A percentile compares a stretch with the other conserved stretches of the same genome.
These are phyloP conservation scores for Podarcis lilfordi DNA, from an alignment of 2,797 vertebrate species.

Conservation along the genomic window DNA sequence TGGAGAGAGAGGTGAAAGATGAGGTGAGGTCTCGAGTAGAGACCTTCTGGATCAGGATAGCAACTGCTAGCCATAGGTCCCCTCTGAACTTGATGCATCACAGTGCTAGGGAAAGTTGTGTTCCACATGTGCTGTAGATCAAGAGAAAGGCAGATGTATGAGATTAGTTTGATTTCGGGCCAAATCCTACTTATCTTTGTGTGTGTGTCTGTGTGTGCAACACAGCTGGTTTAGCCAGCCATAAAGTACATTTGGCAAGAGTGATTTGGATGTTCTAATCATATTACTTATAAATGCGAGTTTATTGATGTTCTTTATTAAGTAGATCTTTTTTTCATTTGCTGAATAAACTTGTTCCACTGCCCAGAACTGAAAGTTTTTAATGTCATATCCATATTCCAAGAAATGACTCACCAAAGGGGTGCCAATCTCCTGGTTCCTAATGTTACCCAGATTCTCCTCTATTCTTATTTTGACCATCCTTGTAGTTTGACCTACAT, in stretches of 20 bases:
- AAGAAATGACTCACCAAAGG: too few relatives aligned
- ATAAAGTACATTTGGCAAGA: slow-evolving; percentile 54
- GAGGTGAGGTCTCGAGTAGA: background rate
- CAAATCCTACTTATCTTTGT: slow-evolving; percentile 59
- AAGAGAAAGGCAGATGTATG: slow-evolving; percentile 37
- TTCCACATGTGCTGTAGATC: slow-evolving; percentile 12
- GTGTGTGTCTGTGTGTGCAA: slow-evolving; percentile 44
- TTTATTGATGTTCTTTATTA: slow-evolving; percentile 3
- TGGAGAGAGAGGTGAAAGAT: background rate
- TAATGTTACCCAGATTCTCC: too few relatives aligned
- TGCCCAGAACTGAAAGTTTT: too few relatives aligned
- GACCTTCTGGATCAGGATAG: background rate
- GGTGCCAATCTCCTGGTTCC: too few relatives aligned
- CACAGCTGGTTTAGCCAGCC: slow-evolving; percentile 56
- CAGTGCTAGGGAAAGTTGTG: slow-evolving; percentile 11
- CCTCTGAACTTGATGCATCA: background rate
- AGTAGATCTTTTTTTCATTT: too few relatives aligned
- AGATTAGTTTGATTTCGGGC: slow-evolving; percentile 49
- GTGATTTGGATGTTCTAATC: slow-evolving; percentile 56
- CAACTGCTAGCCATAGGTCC: background rate
- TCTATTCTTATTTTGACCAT: too few relatives aligned
- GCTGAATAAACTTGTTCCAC: too few relatives aligned
- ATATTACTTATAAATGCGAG: slow-evolving; percentile 57
- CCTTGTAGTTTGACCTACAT: too few relatives aligned
- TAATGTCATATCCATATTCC: too few relatives aligned